Conservation (phyloP, 1,140 invertebrate genomes). For the Drosophila sp. region DNA sequence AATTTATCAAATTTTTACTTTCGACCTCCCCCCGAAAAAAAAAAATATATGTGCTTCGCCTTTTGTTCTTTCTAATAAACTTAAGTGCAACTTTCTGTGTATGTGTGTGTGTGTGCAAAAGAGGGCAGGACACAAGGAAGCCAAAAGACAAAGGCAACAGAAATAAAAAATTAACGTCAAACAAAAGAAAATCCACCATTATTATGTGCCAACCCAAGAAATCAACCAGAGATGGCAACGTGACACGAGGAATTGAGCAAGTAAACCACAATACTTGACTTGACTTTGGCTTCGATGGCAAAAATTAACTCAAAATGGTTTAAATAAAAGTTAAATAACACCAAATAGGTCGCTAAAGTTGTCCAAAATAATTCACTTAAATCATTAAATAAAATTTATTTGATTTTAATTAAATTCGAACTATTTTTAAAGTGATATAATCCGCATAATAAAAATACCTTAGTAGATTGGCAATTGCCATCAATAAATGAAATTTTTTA, state of each 20-base stretch:
- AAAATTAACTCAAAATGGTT: too few relatives aligned
- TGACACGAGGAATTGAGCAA: neutral
- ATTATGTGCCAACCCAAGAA: slow-evolving; percentile 79
- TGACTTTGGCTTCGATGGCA: too few relatives aligned
- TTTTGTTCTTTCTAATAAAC: slow-evolving; percentile 76
- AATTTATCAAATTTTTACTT: slow-evolving; percentile 71
- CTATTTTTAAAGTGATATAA: too few relatives aligned
- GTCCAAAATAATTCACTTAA: too few relatives aligned
- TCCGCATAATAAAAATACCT: too few relatives aligned
- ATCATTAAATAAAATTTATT: too few relatives aligned
- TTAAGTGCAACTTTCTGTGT: slow-evolving; percentile 68
- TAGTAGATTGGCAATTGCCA: too few relatives aligned
- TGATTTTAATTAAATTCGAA: too few relatives aligned
- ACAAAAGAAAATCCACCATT: slow-evolving; percentile 82
- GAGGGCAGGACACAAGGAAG: slow-evolving; percentile 32
- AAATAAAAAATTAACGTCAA: slow-evolving; percentile 81
- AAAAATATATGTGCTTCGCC: slow-evolving; percentile 14
- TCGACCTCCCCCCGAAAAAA: slow-evolving; percentile 16
- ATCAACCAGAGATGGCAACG: slow-evolving; percentile 9
- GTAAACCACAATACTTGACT: neutral
- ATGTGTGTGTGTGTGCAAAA: slow-evolving; percentile 9
- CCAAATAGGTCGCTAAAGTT: too few relatives aligned
- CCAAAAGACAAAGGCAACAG: slow-evolving; percentile 61
- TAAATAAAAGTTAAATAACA: too few relatives aligned
- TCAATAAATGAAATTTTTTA: too few relatives aligned